Conservation (phyloP, 2,113 vertebrate genomes). For the Embiotoca jacksoni region DNA sequence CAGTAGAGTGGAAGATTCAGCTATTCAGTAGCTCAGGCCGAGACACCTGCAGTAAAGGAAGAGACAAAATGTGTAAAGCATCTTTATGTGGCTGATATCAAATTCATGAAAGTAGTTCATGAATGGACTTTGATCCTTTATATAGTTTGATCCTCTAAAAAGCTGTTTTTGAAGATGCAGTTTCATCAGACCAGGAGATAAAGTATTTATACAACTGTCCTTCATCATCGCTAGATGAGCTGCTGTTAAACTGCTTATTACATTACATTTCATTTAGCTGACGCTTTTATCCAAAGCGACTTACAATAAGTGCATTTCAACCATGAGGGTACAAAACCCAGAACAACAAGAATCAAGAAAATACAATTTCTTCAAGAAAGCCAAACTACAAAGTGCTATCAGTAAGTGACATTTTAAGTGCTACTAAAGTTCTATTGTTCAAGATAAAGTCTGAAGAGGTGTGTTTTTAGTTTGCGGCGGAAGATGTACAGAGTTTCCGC, state of each 20-base stretch:
- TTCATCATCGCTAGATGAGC: slow-evolving; percentile 36
- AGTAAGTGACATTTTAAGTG: too few relatives aligned
- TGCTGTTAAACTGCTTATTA: not conserved
- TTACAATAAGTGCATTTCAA: too few relatives aligned
- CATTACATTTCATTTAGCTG: too few relatives aligned
- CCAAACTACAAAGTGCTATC: too few relatives aligned
- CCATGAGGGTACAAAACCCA: too few relatives aligned
- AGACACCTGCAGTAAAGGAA: slow-evolving; percentile 58
- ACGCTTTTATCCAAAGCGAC: too few relatives aligned
- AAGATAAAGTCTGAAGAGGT: too few relatives aligned
- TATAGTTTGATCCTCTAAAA: slow-evolving; percentile 19
- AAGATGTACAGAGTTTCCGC: too few relatives aligned
- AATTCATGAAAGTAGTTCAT: slow-evolving; percentile 27
- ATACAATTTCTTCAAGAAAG: too few relatives aligned
- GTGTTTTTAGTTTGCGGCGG: too few relatives aligned
- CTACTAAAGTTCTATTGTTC: too few relatives aligned
- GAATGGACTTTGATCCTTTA: slow-evolving; percentile 41
- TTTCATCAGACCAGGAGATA: slow-evolving; percentile 14
- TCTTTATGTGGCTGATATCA: slow-evolving; percentile 48
- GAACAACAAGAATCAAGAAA: too few relatives aligned
- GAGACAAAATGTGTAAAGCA: slow-evolving; percentile 46
- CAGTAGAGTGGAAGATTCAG: slow-evolving; percentile 40
- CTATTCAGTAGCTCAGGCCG: slow-evolving; percentile 33
- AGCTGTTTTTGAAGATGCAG: not conserved
- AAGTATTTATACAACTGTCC: slow-evolving; percentile 35